Evolutionary conservation across 1,140 invertebrate species (phyloP).

Genomic region (Dendrolimus punctatus): DNA sequence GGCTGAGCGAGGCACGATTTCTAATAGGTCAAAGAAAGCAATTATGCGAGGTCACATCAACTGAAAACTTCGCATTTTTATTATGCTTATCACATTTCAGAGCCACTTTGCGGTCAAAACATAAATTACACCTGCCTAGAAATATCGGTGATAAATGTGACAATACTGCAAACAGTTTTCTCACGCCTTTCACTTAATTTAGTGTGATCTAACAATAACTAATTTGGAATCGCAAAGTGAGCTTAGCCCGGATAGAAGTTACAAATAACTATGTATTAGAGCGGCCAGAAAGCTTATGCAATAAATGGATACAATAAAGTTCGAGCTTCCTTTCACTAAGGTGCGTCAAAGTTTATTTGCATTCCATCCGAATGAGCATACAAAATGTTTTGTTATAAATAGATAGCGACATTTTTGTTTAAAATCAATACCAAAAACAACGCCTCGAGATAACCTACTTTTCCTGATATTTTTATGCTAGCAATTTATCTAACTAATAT

Average conservation of each 20-base stretch:
- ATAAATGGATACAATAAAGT: constrained; percentile 27
- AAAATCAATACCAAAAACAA: background rate
- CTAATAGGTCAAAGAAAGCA: constrained; percentile 49
- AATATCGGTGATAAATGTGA: constrained; percentile 7
- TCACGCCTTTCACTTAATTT: constrained; percentile 23
- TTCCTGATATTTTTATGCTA: background rate
- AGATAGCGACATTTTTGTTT: too few species aligned
- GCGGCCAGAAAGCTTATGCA: constrained; percentile 30
- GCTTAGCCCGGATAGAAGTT: constrained; percentile 15
- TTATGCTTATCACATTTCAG: constrained; percentile 1
- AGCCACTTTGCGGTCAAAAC: background rate
- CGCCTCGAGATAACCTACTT: background rate
- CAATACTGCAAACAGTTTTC: constrained; percentile 7
- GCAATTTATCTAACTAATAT: background rate
- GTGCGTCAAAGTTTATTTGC: constrained; percentile 9
- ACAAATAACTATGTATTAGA: constrained; percentile 22
- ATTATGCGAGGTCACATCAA: constrained; percentile 18
- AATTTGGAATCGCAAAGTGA: constrained; percentile 27
- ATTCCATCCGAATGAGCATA: constrained; percentile 6
- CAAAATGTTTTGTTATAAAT: too few species aligned
- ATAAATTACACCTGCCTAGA: too few species aligned
- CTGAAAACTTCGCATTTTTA: constrained; percentile 19
- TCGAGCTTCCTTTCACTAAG: constrained; percentile 34
- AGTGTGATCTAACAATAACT: constrained; percentile 22
- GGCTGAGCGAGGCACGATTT: constrained; percentile 27